These are phyloP conservation scores for Macrobrachium rosenbergii DNA, from an alignment of 1,140 invertebrate species.

Conservation along the genomic window DNA sequence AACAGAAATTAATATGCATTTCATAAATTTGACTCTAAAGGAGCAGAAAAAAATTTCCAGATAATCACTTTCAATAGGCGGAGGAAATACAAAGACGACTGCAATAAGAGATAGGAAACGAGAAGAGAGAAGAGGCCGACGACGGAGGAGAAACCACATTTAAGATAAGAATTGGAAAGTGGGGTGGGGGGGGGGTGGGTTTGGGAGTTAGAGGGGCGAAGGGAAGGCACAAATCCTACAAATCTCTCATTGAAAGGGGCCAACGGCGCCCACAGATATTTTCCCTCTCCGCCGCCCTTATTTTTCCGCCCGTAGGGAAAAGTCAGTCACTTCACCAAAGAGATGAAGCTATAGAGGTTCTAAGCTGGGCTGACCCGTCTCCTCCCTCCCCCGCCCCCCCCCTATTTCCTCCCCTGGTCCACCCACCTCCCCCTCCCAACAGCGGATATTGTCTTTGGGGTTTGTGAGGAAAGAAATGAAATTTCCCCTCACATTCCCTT, in stretches of 20 bases:
- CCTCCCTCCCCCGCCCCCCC: too few species aligned
- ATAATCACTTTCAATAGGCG: neutral
- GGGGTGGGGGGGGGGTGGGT: neutral
- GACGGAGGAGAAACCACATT: neutral
- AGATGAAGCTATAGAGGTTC: constrained; percentile 58
- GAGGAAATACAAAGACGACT: neutral
- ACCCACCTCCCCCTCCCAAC: neutral
- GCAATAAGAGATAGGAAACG: neutral
- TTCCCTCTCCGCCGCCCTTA: neutral
- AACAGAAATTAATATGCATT: too few species aligned
- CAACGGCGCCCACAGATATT: neutral
- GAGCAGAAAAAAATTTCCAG: too few species aligned
- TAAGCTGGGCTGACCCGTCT: neutral
- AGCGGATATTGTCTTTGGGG: constrained; percentile 57
- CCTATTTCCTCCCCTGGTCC: too few species aligned
- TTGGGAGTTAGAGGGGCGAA: neutral
- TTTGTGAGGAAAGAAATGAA: constrained; percentile 47
- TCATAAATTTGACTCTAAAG: too few species aligned
- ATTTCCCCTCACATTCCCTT: constrained; percentile 11
- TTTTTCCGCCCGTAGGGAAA: neutral
- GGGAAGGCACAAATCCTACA: neutral
- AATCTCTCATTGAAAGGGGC: neutral
- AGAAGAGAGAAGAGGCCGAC: neutral
- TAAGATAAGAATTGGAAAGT: neutral
- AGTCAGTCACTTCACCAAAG: constrained; percentile 36